Conservation (phyloP, 2,888 invertebrate genomes). For the Spatulosminthurus flaviceps region DNA sequence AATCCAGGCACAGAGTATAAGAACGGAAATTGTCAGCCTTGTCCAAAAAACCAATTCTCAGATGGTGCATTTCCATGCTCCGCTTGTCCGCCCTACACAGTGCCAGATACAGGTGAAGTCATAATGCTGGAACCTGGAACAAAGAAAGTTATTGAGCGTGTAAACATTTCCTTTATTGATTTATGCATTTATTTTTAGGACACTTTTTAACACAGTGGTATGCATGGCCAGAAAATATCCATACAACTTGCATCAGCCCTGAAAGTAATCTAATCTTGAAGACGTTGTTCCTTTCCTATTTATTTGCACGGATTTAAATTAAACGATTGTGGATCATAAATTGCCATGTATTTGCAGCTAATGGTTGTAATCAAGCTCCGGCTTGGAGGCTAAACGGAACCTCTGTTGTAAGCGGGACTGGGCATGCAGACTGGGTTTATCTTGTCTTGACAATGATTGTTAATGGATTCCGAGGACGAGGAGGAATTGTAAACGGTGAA, state of each 20-base stretch:
- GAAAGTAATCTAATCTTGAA: slow-evolving; percentile 63
- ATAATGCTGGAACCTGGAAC: background rate
- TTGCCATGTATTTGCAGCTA: slow-evolving; percentile 43
- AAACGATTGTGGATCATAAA: background rate
- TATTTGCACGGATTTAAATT: background rate
- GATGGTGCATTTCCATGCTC: slow-evolving; percentile 67
- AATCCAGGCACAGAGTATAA: slow-evolving; percentile 70
- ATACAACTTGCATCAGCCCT: slow-evolving; percentile 67
- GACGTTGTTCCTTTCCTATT: slow-evolving; percentile 44
- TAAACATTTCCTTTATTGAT: background rate
- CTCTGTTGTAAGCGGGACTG: slow-evolving; percentile 68
- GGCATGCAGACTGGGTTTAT: slow-evolving; percentile 68
- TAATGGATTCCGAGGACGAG: slow-evolving; percentile 67
- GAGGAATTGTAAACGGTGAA: slow-evolving; percentile 66
- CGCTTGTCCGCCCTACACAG: slow-evolving; percentile 68
- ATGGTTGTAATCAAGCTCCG: slow-evolving; percentile 66
- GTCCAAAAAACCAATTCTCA: slow-evolving; percentile 67
- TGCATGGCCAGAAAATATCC: slow-evolving; percentile 65
- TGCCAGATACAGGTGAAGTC: slow-evolving; percentile 68
- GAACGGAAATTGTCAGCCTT: slow-evolving; percentile 68
- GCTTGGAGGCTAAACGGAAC: slow-evolving; percentile 69
- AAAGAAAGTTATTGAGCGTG: background rate
- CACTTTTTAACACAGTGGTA: slow-evolving; percentile 61
- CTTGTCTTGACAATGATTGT: slow-evolving; percentile 68
- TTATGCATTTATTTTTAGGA: slow-evolving; percentile 38